Conservation (phyloP, 2,888 invertebrate genomes). For the Lasioglossum villosulum region DNA sequence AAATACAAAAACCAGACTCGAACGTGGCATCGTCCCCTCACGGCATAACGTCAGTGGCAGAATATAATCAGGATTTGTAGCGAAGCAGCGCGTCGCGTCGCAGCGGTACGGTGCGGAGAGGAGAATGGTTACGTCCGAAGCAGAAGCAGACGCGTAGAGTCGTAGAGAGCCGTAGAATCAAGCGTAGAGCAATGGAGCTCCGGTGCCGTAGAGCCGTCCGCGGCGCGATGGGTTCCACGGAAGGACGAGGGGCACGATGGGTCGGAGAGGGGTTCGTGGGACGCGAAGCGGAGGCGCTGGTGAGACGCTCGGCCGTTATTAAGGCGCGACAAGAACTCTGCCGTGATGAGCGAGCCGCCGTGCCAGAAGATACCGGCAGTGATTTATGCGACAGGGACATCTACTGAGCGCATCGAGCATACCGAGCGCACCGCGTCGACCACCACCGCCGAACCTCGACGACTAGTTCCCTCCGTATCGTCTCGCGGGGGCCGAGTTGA, state of each 20-base stretch:
- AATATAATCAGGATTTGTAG: slow-evolving; percentile 86
- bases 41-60: slow-evolving; percentile 85
- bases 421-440: slow-evolving; percentile 43
- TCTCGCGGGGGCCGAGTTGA: neutral
- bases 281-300: slow-evolving; percentile 62
- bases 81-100: slow-evolving; percentile 75
- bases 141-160: slow-evolving; percentile 19
- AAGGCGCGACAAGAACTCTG: slow-evolving; percentile 84
- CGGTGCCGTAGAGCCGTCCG: neutral
- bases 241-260: slow-evolving; percentile 52
- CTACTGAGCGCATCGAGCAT: slow-evolving; percentile 66
- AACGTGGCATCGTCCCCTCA: slow-evolving; percentile 80
- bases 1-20: slow-evolving; percentile 84
- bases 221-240: slow-evolving; percentile 32
- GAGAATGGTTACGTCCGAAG: slow-evolving; percentile 47
- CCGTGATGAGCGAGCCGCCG: slow-evolving; percentile 83
- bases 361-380: slow-evolving; percentile 82
- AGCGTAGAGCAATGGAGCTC: neutral
- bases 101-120: slow-evolving; percentile 53
- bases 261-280: slow-evolving; percentile 53
- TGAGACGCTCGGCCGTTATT: slow-evolving; percentile 82
- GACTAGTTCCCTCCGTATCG: slow-evolving; percentile 40
- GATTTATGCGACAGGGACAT: slow-evolving; percentile 84
- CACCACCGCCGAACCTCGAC: slow-evolving; percentile 66
- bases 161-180: neutral